phyloP scores from a whole-genome alignment of 2,113 vertebrate genomes.

The Nothocercus nigrocapillus region DNA sequence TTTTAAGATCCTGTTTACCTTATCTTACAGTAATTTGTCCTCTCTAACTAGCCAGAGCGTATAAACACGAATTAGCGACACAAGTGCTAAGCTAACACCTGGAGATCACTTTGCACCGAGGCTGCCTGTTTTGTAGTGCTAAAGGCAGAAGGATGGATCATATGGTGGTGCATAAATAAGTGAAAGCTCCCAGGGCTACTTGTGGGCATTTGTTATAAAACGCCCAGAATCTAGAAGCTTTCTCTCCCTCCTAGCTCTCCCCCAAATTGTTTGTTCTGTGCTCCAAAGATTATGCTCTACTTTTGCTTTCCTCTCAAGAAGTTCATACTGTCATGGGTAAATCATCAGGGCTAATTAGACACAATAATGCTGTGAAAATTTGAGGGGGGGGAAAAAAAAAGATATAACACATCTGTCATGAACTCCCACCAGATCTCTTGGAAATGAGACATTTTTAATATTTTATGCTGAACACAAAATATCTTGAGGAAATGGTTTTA shows the following conservation, averaged over 20 bases:
- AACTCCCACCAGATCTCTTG: slow-evolving; percentile 81
- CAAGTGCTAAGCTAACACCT: slow-evolving; percentile 39
- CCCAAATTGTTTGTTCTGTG: slow-evolving; percentile 56
- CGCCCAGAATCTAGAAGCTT: slow-evolving; percentile 23
- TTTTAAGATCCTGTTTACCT: slow-evolving; percentile 51
- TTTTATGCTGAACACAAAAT: slow-evolving; percentile 81
- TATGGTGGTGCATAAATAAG: slow-evolving; percentile 72
- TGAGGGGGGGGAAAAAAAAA: not conserved
- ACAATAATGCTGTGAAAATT: slow-evolving; percentile 67
- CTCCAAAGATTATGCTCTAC: slow-evolving; percentile 59
- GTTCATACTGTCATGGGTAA: slow-evolving; percentile 75
- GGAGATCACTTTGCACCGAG: slow-evolving; percentile 19
- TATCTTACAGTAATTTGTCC: slow-evolving; percentile 19
- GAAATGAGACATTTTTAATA: slow-evolving; percentile 83
- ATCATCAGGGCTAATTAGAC: slow-evolving; percentile 78
- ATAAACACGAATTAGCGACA: slow-evolving; percentile 44
- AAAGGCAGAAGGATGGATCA: slow-evolving; percentile 69
- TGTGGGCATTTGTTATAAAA: slow-evolving; percentile 65
- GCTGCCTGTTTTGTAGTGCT: slow-evolving; percentile 61
- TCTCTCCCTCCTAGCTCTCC: not conserved
- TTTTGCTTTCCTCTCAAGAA: slow-evolving; percentile 70
- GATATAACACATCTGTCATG: slow-evolving; percentile 77
- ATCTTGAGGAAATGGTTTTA: slow-evolving; percentile 79
- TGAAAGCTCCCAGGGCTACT: slow-evolving; percentile 61
- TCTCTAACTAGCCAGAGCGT: not conserved